phyloP scores from a whole-genome alignment of 1,140 invertebrate species.

The Lycorma delicatula region DNA sequence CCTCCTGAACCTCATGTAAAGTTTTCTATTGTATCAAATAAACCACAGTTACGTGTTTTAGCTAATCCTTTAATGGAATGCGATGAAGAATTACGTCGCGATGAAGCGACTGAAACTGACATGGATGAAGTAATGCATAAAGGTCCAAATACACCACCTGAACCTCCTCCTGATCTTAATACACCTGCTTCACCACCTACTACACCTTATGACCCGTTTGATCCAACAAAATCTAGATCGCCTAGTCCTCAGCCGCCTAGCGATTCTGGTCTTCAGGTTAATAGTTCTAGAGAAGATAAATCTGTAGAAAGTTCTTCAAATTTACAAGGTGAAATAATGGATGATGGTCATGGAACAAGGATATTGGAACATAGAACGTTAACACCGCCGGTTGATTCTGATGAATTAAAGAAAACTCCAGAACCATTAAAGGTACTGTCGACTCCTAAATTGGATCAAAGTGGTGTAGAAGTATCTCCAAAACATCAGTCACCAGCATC shows the following conservation, averaged over 20 bases:
- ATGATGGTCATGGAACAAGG: constrained; percentile 3
- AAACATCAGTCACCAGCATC: constrained; percentile 30
- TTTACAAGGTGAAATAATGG: constrained; percentile 1
- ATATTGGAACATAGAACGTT: constrained; percentile 8
- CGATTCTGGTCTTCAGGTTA: neutral
- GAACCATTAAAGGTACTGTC: constrained; percentile 15
- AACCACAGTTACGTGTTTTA: constrained; percentile 45
- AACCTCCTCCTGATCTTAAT: constrained; percentile 40
- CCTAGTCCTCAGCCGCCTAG: constrained; percentile 34
- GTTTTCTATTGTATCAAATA: constrained; percentile 53
- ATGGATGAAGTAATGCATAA: constrained; percentile 40
- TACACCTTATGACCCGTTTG: constrained; percentile 76
- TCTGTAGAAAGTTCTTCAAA: constrained; percentile 4
- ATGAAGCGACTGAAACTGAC: constrained; percentile 38
- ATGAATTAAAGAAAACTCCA: constrained; percentile 18
- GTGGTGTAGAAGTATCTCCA: constrained; percentile 11
- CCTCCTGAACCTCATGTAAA: constrained; percentile 64
- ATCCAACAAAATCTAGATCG: constrained; percentile 73
- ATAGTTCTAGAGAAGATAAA: constrained; percentile 13
- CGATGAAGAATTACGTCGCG: constrained; percentile 31
- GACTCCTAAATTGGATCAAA: constrained; percentile 11
- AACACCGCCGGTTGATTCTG: constrained; percentile 18
- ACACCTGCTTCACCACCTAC: constrained; percentile 46
- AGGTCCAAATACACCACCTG: constrained; percentile 55
- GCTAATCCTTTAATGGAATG: constrained; percentile 53